Conservation (phyloP, 2,797 vertebrate species). For the Peromyscus melanophrys region DNA sequence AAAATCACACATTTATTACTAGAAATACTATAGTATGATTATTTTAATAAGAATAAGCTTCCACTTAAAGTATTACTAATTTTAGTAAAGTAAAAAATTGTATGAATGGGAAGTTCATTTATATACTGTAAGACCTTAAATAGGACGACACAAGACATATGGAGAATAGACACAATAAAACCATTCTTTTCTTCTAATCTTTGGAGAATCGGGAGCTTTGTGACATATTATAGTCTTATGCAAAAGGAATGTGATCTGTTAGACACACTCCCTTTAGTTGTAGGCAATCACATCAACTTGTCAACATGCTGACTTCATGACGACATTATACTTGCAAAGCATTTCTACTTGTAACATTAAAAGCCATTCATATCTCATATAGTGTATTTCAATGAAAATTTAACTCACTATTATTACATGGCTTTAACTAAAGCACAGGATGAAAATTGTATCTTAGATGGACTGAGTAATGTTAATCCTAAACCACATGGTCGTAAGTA, state of each 20-base stretch:
- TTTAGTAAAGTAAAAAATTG: neutral
- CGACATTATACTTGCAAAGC: slow-evolving; percentile 10
- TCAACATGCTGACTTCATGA: neutral
- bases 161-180: neutral
- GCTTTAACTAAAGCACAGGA: neutral
- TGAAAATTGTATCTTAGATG: neutral
- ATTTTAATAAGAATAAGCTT: neutral
- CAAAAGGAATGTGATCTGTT: neutral
- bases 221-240: neutral
- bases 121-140: neutral
- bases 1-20: neutral
- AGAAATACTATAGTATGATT: neutral
- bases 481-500: neutral
- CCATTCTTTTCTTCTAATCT: neutral
- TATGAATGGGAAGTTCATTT: neutral
- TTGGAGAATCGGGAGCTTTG: neutral
- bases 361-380: neutral
- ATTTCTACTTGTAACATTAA: neutral
- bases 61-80: neutral
- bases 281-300: neutral
- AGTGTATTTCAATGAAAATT: neutral
- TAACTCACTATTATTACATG: neutral
- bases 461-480: neutral
- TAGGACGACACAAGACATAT: neutral
- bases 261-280: neutral